phyloP scores from a whole-genome alignment of 2,888 invertebrate species.

The Drosophila vallismaia region DNA sequence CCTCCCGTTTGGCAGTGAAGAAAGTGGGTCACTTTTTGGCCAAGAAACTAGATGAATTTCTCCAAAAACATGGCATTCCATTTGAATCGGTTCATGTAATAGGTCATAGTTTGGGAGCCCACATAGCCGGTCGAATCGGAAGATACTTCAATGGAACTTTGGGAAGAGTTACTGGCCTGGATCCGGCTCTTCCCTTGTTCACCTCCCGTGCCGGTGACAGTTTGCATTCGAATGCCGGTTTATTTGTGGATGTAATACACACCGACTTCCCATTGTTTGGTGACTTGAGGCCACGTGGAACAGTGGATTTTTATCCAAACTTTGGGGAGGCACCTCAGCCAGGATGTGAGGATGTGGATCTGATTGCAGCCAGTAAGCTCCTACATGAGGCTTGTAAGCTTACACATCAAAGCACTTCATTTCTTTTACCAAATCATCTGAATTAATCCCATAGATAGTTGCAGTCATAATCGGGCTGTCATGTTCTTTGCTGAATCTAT shows the following conservation, averaged over 20 bases:
- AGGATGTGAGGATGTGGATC: slow-evolving; percentile 81
- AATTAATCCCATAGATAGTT: slow-evolving; percentile 65
- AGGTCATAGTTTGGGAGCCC: slow-evolving; percentile 83
- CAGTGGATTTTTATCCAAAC: slow-evolving; percentile 83
- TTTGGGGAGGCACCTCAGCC: slow-evolving; percentile 80
- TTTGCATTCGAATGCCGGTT: slow-evolving; percentile 70
- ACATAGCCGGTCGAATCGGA: slow-evolving; percentile 81
- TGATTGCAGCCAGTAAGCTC: slow-evolving; percentile 75
- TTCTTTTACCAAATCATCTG: slow-evolving; percentile 20
- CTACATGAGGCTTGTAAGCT: slow-evolving; percentile 75
- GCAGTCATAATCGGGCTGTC: slow-evolving; percentile 83
- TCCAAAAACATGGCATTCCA: slow-evolving; percentile 58
- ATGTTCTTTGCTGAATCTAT: slow-evolving; percentile 82
- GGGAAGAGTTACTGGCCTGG: slow-evolving; percentile 81
- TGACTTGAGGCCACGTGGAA: slow-evolving; percentile 79
- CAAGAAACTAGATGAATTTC: slow-evolving; percentile 67
- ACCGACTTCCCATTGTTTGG: slow-evolving; percentile 82
- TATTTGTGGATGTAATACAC: slow-evolving; percentile 83
- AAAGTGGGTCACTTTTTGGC: slow-evolving; percentile 69
- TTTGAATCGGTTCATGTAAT: slow-evolving; percentile 75
- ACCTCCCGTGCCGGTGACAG: slow-evolving; percentile 72
- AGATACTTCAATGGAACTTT: slow-evolving; percentile 79
- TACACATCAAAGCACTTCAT: fast-evolving
- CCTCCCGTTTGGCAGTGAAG: slow-evolving; percentile 70
- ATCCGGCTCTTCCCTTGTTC: slow-evolving; percentile 83